A percentile compares a stretch with the other conserved stretches of the same genome.
phyloP scores from a whole-genome alignment of 2,888 invertebrate genomes.

The Philhelius pedissequus region DNA sequence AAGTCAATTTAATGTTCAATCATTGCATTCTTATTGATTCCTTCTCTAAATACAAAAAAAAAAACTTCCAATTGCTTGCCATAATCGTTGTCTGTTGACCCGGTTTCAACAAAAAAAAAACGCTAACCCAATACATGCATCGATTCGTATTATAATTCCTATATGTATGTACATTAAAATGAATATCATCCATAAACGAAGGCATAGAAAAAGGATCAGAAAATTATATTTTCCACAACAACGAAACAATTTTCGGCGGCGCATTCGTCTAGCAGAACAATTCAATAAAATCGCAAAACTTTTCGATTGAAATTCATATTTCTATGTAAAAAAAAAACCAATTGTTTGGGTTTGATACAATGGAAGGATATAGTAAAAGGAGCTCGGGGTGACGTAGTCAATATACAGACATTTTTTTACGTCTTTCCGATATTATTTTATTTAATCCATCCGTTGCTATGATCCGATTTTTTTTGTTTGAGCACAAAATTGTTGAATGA shows the following conservation, averaged over 20 bases:
- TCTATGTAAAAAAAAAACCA: neutral
- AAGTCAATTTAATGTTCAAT: constrained; percentile 29
- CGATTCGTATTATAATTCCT: neutral
- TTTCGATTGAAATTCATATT: constrained; percentile 44
- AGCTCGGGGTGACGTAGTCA: constrained; percentile 7
- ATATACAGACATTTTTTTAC: constrained; percentile 22
- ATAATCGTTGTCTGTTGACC: constrained; percentile 46
- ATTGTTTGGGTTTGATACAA: constrained; percentile 46
- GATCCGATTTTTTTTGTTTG: constrained; percentile 26
- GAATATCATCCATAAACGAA: neutral
- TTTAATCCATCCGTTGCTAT: constrained; percentile 61
- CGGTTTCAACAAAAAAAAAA: constrained; percentile 24
- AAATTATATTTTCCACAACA: constrained; percentile 45
- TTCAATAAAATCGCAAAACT: constrained; percentile 64
- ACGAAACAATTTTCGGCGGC: constrained; percentile 42
- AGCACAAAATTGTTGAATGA: constrained; percentile 64
- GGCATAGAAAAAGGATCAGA: neutral
- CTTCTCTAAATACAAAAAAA: neutral
- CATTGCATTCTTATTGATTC: constrained; percentile 55
- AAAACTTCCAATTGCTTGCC: neutral
- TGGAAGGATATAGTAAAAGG: neutral
- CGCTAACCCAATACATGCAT: neutral
- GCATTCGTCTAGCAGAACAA: constrained; percentile 39
- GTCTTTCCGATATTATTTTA: constrained; percentile 53
- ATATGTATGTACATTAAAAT: neutral